These are phyloP conservation scores for Mustela lutreola DNA, from an alignment of 2,113 vertebrate species.

Conservation along the genomic window DNA sequence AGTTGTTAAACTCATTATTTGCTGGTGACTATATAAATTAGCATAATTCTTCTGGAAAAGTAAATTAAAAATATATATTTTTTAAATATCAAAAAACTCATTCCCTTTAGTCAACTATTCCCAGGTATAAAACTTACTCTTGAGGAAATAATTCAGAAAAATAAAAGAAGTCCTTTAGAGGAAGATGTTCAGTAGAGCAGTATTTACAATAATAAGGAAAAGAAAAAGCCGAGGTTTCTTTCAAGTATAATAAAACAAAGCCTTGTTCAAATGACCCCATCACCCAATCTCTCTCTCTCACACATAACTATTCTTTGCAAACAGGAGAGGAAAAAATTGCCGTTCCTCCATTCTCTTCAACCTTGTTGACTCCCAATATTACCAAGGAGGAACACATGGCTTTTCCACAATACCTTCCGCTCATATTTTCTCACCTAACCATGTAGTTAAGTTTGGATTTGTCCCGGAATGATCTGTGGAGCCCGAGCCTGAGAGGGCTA, in stretches of 20 bases:
- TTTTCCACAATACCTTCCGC: background rate
- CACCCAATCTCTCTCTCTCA: background rate
- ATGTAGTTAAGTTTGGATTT: background rate
- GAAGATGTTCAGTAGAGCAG: background rate
- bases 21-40: background rate
- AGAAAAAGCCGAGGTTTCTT: background rate
- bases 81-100: background rate
- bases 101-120: background rate
- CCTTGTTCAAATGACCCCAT: background rate
- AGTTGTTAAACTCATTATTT: background rate
- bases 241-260: slow-evolving; percentile 19
- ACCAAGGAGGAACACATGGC: background rate
- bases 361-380: background rate
- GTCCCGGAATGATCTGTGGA: background rate
- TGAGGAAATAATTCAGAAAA: background rate
- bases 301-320: background rate
- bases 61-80: background rate
- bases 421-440: background rate
- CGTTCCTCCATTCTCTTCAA: background rate
- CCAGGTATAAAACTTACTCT: background rate
- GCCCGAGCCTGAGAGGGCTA: background rate
- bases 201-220: slow-evolving; percentile 43
- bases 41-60: slow-evolving; percentile 1
- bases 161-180: background rate
- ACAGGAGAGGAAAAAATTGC: background rate